phyloP scores from a whole-genome alignment of 2,797 vertebrate genomes.

The Galaxias olidus region DNA sequence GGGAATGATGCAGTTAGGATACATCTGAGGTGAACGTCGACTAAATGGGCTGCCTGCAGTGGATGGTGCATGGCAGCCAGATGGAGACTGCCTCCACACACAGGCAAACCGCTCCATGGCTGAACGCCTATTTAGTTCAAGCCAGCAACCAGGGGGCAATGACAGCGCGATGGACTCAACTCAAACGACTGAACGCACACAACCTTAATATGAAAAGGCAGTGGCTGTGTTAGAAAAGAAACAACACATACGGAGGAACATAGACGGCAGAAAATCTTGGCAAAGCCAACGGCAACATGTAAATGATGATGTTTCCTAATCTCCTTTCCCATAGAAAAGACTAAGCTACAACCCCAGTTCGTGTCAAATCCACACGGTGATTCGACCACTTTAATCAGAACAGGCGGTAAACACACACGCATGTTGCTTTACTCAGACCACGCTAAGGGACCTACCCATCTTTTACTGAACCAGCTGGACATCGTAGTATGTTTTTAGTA shows the following conservation, averaged over 20 bases:
- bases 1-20: not conserved
- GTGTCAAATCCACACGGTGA: not conserved
- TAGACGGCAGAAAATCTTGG: not conserved
- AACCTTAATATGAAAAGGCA: constrained; percentile 15
- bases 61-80: constrained; percentile 49
- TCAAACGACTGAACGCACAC: constrained; percentile 36
- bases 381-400: not conserved
- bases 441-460: constrained; percentile 5
- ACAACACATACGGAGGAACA: too few relatives aligned
- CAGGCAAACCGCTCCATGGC: constrained; percentile 72
- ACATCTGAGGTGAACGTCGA: constrained; percentile 19
- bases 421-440: not conserved
- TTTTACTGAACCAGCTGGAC: not conserved
- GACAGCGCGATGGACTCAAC: not conserved
- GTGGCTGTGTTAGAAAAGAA: not conserved
- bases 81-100: constrained; percentile 57
- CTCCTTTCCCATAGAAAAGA: not conserved
- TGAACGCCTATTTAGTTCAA: constrained; percentile 76
- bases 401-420: not conserved
- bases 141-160: constrained; percentile 25
- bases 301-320: not conserved
- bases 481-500: constrained; percentile 12
- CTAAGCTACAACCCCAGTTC: not conserved
- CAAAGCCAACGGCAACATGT: not conserved
- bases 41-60: constrained; percentile 61